phyloP scores from a whole-genome alignment of 1,140 invertebrate genomes.

The Phenacoccus solenopsis region DNA sequence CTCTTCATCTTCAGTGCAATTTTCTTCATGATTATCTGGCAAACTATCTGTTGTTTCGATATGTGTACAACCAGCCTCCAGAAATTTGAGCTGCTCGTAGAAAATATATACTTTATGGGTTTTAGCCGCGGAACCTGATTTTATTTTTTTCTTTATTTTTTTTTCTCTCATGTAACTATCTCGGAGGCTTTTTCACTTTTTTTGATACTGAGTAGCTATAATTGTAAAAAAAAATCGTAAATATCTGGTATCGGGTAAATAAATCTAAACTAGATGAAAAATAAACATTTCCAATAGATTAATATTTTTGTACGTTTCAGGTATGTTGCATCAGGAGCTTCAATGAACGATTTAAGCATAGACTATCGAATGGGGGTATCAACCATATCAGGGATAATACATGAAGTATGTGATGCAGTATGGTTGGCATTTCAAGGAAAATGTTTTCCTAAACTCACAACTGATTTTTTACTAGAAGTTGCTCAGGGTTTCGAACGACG shows the following conservation, averaged over 20 bases:
- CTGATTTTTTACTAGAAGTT: constrained; percentile 21
- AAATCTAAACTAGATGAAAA: constrained; percentile 21
- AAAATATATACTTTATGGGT: constrained; percentile 9
- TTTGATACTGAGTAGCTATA: background rate
- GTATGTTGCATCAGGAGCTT: constrained; percentile 25
- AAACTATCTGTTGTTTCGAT: too few relatives aligned
- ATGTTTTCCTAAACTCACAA: constrained; percentile 22
- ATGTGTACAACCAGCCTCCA: background rate
- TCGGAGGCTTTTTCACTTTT: constrained; percentile 8
- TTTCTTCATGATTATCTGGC: background rate
- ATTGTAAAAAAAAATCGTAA: background rate
- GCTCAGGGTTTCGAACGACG: constrained; percentile 12
- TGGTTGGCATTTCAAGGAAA: constrained; percentile 22
- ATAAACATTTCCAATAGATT: background rate
- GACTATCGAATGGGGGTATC: constrained; percentile 24
- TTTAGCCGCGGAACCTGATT: constrained; percentile 5
- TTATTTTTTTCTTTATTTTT: background rate
- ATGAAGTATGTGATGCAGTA: constrained; percentile 24
- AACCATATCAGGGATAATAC: constrained; percentile 26
- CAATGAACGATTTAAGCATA: constrained; percentile 24
- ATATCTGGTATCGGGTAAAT: background rate
- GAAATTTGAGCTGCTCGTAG: constrained; percentile 14
- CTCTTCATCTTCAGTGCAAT: background rate
- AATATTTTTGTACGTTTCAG: constrained; percentile 22
- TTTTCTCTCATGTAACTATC: background rate